Percentiles rank a stretch among this genome's conserved stretches.
phyloP scores from a whole-genome alignment of 2,888 invertebrate genomes.

The Mythimna pallens region DNA sequence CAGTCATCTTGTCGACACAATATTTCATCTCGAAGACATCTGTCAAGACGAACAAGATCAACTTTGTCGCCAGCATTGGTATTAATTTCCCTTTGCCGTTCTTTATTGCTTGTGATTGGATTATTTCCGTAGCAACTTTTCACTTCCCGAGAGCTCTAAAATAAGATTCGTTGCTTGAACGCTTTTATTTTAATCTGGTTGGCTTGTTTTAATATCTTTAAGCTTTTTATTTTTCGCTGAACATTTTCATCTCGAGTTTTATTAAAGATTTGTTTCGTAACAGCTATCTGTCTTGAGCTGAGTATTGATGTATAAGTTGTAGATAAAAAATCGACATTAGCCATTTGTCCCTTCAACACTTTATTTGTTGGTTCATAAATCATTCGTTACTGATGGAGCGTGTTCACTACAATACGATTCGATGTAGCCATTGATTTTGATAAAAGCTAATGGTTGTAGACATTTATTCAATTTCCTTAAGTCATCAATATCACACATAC shows the following conservation, averaged over 20 bases:
- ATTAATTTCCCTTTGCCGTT: conserved; percentile 85
- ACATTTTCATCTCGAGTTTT: conserved; percentile 59
- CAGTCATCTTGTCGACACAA: conserved; percentile 73
- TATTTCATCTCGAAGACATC: conserved; percentile 85
- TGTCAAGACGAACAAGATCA: conserved; percentile 84
- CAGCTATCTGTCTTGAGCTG: conserved; percentile 41
- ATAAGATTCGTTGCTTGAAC: conserved; percentile 74
- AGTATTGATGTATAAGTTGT: conserved; percentile 77
- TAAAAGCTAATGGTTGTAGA: conserved; percentile 70
- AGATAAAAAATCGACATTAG: conserved; percentile 79
- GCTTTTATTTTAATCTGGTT: conserved; percentile 73
- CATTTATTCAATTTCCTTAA: conserved; percentile 63
- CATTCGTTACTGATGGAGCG: conserved; percentile 76
- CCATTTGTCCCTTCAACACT: conserved; percentile 82
- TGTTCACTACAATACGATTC: conserved; percentile 69
- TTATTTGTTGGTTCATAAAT: conserved; percentile 79
- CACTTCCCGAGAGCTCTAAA: conserved; percentile 77
- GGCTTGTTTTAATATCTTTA: conserved; percentile 67
- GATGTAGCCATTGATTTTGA: conserved; percentile 71
- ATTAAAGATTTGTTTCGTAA: conserved; percentile 56
- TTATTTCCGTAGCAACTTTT: conserved; percentile 84
- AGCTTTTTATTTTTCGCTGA: conserved; percentile 61
- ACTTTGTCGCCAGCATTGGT: conserved; percentile 83
- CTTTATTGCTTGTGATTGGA: conserved; percentile 86
- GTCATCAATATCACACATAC: conserved; percentile 64